Conservation (phyloP, 1,140 invertebrate genomes). For the Pararge aegeria region DNA sequence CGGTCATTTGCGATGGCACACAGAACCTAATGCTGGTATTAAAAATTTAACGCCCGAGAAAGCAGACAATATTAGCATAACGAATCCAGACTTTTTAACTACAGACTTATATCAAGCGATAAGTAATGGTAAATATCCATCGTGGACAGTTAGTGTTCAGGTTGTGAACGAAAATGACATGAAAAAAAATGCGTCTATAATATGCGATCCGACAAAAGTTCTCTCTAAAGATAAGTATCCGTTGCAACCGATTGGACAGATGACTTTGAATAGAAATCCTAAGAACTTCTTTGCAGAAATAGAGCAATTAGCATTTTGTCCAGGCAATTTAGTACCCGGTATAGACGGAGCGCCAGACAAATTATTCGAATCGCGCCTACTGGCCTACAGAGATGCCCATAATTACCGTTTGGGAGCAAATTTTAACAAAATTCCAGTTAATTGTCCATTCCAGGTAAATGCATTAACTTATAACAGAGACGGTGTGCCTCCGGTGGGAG, state of each 20-base stretch:
- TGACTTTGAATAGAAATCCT: constrained; percentile 91
- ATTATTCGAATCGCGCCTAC: constrained; percentile 92
- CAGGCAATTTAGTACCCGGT: constrained; percentile 91
- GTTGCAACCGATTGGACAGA: constrained; percentile 89
- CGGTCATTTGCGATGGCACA: constrained; percentile 89
- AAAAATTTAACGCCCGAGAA: constrained; percentile 81
- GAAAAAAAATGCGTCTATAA: constrained; percentile 78
- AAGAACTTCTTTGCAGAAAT: constrained; percentile 93
- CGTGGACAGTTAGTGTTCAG: constrained; percentile 84
- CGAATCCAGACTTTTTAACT: constrained; percentile 87
- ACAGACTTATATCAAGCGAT: constrained; percentile 89
- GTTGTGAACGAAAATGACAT: constrained; percentile 78
- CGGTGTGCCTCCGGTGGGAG: constrained; percentile 82
- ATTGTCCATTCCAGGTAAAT: constrained; percentile 86
- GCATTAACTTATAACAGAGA: constrained; percentile 84
- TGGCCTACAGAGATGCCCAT: constrained; percentile 93
- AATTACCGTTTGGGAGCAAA: constrained; percentile 92
- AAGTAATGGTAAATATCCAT: constrained; percentile 83
- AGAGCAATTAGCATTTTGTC: constrained; percentile 93
- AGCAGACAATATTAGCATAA: constrained; percentile 81
- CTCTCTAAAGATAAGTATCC: constrained; percentile 92
- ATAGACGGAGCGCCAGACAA: constrained; percentile 93
- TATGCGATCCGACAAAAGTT: constrained; percentile 86
- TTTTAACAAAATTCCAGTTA: constrained; percentile 91
- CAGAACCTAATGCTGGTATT: constrained; percentile 85